Percentiles rank a stretch among this genome's conserved stretches.
Conservation (phyloP, 2,888 invertebrate genomes). For the Xylocampa areola region DNA sequence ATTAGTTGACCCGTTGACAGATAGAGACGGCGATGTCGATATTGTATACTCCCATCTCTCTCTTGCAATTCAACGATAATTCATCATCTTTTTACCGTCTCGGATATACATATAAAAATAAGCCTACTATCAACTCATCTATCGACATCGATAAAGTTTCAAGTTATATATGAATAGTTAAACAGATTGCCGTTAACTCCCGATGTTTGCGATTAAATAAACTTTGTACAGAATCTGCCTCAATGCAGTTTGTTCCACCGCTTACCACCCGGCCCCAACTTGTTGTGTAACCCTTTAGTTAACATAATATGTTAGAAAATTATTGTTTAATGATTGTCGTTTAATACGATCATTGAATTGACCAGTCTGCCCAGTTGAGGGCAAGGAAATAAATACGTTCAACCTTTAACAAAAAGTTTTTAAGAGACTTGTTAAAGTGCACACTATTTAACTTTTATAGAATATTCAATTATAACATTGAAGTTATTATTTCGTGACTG, state of each 20-base stretch:
- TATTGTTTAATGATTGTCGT: constrained; percentile 56
- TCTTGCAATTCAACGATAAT: constrained; percentile 1
- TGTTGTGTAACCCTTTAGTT: constrained; percentile 56
- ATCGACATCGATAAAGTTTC: constrained; percentile 48
- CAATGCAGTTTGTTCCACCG: constrained; percentile 37
- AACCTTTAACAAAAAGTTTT: constrained; percentile 37
- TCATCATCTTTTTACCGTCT: constrained; percentile 9
- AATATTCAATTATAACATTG: constrained; percentile 41
- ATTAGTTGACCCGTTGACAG: background rate
- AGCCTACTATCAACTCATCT: constrained; percentile 28
- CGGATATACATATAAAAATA: constrained; percentile 5
- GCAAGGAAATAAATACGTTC: constrained; percentile 16
- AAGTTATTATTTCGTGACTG: constrained; percentile 33
- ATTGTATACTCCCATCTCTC: constrained; percentile 11
- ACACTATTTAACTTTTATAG: constrained; percentile 50
- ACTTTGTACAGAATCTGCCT: constrained; percentile 43
- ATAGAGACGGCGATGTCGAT: constrained; percentile 29
- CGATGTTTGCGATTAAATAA: constrained; percentile 36
- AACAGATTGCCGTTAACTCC: constrained; percentile 36
- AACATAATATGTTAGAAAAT: constrained; percentile 55
- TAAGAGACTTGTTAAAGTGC: constrained; percentile 38
- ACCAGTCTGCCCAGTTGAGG: constrained; percentile 41
- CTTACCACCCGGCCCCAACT: constrained; percentile 51
- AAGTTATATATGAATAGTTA: constrained; percentile 42
- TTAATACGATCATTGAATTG: constrained; percentile 41